Percentiles rank a stretch among this genome's conserved stretches.
Evolutionary conservation across 2,888 invertebrate species (phyloP).

Genomic region (Morpho deidamia): DNA sequence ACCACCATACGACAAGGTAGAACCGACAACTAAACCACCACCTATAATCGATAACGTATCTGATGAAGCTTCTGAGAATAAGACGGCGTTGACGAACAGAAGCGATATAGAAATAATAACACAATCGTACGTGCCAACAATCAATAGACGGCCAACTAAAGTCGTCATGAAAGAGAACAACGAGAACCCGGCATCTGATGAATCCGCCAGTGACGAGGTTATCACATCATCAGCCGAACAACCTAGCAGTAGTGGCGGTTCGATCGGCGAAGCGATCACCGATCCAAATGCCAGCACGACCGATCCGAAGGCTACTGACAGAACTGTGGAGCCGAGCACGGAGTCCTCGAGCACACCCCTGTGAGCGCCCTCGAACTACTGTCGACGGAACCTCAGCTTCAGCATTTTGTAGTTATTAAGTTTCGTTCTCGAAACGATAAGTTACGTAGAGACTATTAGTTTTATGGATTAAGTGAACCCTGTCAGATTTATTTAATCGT

Average conservation of each 20-base stretch:
- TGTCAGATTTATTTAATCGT: slow-evolving; percentile 43
- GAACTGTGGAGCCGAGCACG: slow-evolving; percentile 28
- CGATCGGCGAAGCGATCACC: slow-evolving; percentile 18
- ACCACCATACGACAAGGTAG: slow-evolving; percentile 57
- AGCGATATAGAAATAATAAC: slow-evolving; percentile 68
- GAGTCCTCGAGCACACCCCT: slow-evolving; percentile 32
- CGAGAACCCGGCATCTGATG: slow-evolving; percentile 35
- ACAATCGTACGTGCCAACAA: slow-evolving; percentile 59
- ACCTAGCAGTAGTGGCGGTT: neutral
- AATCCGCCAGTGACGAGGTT: slow-evolving; percentile 22
- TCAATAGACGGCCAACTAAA: slow-evolving; percentile 59
- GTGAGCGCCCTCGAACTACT: slow-evolving; percentile 31
- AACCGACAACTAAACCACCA: slow-evolving; percentile 59
- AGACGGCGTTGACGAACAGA: slow-evolving; percentile 35
- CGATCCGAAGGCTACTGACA: slow-evolving; percentile 25
- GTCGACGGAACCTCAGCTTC: slow-evolving; percentile 58
- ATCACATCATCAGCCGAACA: slow-evolving; percentile 23
- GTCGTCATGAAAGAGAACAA: slow-evolving; percentile 54
- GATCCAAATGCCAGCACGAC: slow-evolving; percentile 20
- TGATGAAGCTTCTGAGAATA: slow-evolving; percentile 44
- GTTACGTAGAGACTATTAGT: slow-evolving; percentile 69
- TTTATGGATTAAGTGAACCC: slow-evolving; percentile 43
- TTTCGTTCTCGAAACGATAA: slow-evolving; percentile 71
- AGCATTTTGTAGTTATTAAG: slow-evolving; percentile 70
- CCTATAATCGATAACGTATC: slow-evolving; percentile 68